Evolutionary conservation across 2,888 invertebrate genomes (phyloP), one percentile per base, ranked within the genome.

Genomic region (Anticlea derivata): DNA sequence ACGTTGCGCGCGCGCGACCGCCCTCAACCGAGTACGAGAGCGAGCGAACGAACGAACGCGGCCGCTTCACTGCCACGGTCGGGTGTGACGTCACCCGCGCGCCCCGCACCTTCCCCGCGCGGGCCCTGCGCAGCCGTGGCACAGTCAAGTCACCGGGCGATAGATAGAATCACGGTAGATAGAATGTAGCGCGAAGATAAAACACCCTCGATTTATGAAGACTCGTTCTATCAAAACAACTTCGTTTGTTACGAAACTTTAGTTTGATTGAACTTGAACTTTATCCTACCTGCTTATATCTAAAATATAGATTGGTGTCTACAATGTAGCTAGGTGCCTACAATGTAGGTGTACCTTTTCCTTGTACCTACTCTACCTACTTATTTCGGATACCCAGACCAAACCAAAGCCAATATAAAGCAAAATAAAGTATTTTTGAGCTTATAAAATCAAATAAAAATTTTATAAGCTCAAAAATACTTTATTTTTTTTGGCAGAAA

Each of bases 21-120:
- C 81, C 87, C 83, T 76, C 85, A 77, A 69, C 86, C 81, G 77
- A 88, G 85, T 86, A 86, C 83, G 73, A 81, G 80, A 81, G 83
- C 86, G 79, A 86, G 78, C 83, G 75, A 82, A 75, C 85, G 74
- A 75, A 68, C 76, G 81, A 46, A 11, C 46, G 85, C 84, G 83
- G 79, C 79, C 83, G 86, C 87, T 86, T 85, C 86, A 90, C 89
- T 89, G 90, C 88, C 91, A 90, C 88, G 91, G 90, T 88, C 90
- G 88, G 73, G 66, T 75, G 85, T 88, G 89, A 88, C 89, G 90
- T 89, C 89, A 87, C 66, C 76, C 68, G 69, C 78, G 60, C 69
- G 49, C 65, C 66, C 68, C 67, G 59, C 64, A 49, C 63, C 68
- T 67, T 68, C 77, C 54, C 61, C 68, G 59, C 2, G 69, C 55